phyloP scores from a whole-genome alignment of 2,797 vertebrate species.

The Anabas testudineus region DNA sequence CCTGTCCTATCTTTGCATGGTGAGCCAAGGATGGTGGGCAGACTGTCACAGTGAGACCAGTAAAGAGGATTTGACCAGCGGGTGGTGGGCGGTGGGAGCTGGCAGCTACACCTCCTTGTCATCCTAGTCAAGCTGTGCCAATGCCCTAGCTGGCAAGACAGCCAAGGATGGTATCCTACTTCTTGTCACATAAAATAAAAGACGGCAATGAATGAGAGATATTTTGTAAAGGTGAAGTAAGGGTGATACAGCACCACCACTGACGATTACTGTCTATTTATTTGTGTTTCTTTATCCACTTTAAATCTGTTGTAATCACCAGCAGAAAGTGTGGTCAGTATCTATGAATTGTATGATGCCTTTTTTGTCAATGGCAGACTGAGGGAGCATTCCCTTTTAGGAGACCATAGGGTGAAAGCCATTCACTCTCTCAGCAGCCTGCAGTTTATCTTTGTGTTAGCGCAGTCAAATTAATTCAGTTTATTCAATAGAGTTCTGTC shows the following conservation, averaged over 20 bases:
- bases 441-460: slow-evolving; percentile 6
- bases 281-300: neutral
- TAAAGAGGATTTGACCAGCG: slow-evolving; percentile 68
- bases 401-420: neutral
- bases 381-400: neutral
- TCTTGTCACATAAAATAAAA: slow-evolving; percentile 23
- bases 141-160: slow-evolving; percentile 40
- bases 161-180: neutral
- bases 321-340: neutral
- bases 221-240: slow-evolving; percentile 23
- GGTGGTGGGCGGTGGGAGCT: slow-evolving; percentile 56
- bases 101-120: slow-evolving; percentile 52
- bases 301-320: neutral
- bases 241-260: neutral
- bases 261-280: slow-evolving; percentile 1
- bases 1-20: slow-evolving; percentile 51
- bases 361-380: neutral
- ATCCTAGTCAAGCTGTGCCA: slow-evolving; percentile 61
- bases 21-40: slow-evolving; percentile 55
- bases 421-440: slow-evolving; percentile 2
- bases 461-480: slow-evolving; percentile 1
- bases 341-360: neutral
- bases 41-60: slow-evolving; percentile 60
- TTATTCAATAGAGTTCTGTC: slow-evolving; percentile 1
- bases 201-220: slow-evolving; percentile 22